phyloP scores from a whole-genome alignment of 2,888 invertebrate genomes.

The Trachelus iudaicus region DNA sequence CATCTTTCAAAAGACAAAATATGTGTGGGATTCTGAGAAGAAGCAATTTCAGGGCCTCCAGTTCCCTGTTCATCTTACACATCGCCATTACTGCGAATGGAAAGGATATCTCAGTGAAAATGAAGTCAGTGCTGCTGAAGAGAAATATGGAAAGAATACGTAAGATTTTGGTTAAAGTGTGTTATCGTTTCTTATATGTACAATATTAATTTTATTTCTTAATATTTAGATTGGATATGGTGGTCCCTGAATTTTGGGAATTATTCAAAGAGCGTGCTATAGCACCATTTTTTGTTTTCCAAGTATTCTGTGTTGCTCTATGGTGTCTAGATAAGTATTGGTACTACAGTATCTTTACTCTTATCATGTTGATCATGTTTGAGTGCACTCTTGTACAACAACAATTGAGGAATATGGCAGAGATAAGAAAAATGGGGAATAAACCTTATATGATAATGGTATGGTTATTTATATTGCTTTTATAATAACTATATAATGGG shows the following conservation, averaged over 20 bases:
- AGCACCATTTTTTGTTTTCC: conserved; percentile 99
- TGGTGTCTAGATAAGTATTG: conserved; percentile 99
- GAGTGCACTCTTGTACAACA: conserved; percentile 99
- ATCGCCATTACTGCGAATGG: conserved; percentile 81
- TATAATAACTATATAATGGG: not conserved
- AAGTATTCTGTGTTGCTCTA: conserved; percentile 97
- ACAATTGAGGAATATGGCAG: conserved; percentile 97
- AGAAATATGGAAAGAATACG: conserved; percentile 92
- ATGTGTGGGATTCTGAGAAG: conserved; percentile 87
- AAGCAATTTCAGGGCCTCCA: conserved; percentile 83
- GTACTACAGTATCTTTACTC: conserved; percentile 97
- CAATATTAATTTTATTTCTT: not conserved
- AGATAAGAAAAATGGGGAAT: conserved; percentile 99
- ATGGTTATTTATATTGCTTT: conserved; percentile 12
- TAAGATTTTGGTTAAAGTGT: conserved; percentile 59
- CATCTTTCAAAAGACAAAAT: conserved; percentile 97
- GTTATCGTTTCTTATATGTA: not conserved
- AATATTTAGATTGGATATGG: conserved; percentile 74
- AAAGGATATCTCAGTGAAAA: conserved; percentile 90
- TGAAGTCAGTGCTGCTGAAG: conserved; percentile 79
- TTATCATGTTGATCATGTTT: conserved; percentile 95
- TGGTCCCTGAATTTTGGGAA: conserved; percentile 96
- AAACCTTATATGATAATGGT: conserved; percentile 90
- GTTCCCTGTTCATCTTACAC: conserved; percentile 83
- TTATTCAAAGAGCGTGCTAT: conserved; percentile 97